Base-by-base conservation (phyloP, 2,888 invertebrate genomes). In the Nemurella pictetii region DNA sequence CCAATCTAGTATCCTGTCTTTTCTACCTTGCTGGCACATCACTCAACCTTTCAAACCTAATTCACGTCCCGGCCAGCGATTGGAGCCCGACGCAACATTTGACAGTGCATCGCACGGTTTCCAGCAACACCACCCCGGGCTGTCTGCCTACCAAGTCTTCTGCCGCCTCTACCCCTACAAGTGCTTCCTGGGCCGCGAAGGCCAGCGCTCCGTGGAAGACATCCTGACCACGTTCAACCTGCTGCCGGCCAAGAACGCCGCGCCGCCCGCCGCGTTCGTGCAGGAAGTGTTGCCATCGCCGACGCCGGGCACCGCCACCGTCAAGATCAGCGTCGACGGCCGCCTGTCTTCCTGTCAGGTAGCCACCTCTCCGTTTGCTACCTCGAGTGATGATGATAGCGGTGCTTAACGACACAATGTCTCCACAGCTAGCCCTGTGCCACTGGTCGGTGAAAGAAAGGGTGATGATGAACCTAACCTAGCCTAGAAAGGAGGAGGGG, bases 101-200 rank as follows among this genome's bases (percentile, higher is more conserved):
- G 91, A n/a, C n/a, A n/a, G n/a, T n/a, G n/a, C n/a, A n/a, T n/a
- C n/a, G n/a, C n/a, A n/a, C n/a, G n/a, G 27, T n/a, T n/a, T 91
- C 82, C 91, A 97, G 97, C 94, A 95, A 89, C 91, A 92, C 77
- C 94, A 94, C 88, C 95, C 96, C 0, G 89, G 91, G 36, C 90
- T 95, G 55, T 92, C 95, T 15, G 91, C 94, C 0, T 93, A 94
- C 88, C 94, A 95, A 86, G 91, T 96, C 0, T 90, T 98, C 73
- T 93, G 94, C 87, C 92, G 95, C 55, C 91, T 98, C 0, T 99
- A 98, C 90, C 98, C 98, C 0, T 96, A 96, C 89, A 93, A 94
- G 87, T 91, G 94, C 0, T 95, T 98, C 89, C 90, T 98, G 84
- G 92, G 93, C n/a, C 93, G 94, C 88, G 97, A 98, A 82, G 95